Base-by-base conservation (phyloP, 2,888 invertebrate genomes). In the Eumerus sabulonum region DNA sequence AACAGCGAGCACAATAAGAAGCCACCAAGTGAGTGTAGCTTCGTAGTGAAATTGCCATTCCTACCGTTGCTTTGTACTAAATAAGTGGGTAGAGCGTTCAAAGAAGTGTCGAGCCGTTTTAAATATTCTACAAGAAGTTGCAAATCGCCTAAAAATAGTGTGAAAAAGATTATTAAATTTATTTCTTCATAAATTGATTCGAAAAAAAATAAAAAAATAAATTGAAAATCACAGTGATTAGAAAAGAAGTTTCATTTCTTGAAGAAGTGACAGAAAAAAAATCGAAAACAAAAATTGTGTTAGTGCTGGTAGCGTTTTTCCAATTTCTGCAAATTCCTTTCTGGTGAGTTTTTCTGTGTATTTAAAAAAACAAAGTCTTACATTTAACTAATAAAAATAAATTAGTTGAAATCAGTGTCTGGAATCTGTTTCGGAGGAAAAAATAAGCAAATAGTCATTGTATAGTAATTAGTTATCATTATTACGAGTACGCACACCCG, bases 41-140 rank as follows among this genome's bases (percentile, higher is more conserved):
- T 63, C 63, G 72, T 42, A 68, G 54, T 64, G 53, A 64, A 27
- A 7, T 64, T 18, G 53, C 47, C 63, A 45, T 60, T 18, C 38
- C 36, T 38, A 40, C 63, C 59, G 68, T 73, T 63, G 27, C 53
- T 62, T 18, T 42, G n/a, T n/a, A n/a, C n/a, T n/a, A 53, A 68
- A 56, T 50, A 71, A 76, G 72, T 77, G 67, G 67, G 72, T 70
- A 53, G 63, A 68, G 73, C 68, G 64, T 54, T 79, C 47, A 72
- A 63, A 9, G 19, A 47, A 62, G 47, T 53, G 62, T 38, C 18
- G 45, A 56, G 44, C 47, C 14, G 9, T 13, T 38, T 64, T 9
- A 11, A 40, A 16, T 72, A 18, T 5, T n/a, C 27, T 54, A 27
- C 35, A 36, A 11, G 11, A 47, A 54, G 64, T 19, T 3, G 9